Percentiles rank a stretch among this genome's conserved stretches.
These are phyloP conservation scores for Microplitis deprimator DNA, from an alignment of 2,888 invertebrate species.

Conservation along the genomic window DNA sequence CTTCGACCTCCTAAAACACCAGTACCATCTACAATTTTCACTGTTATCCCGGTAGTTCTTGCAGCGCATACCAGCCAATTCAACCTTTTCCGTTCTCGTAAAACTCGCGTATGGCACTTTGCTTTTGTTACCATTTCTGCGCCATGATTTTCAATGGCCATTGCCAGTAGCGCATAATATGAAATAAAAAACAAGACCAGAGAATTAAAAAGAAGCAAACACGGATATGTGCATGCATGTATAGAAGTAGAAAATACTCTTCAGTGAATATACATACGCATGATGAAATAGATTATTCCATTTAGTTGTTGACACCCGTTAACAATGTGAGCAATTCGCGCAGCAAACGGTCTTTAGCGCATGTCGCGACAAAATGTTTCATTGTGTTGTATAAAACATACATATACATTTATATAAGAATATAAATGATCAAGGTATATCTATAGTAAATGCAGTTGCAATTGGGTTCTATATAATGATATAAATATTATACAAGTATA, in stretches of 20 bases:
- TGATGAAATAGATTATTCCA: slow-evolving; percentile 16
- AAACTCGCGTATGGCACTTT: slow-evolving; percentile 35
- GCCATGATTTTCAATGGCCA: slow-evolving; percentile 52
- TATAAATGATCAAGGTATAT: background rate
- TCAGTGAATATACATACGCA: background rate
- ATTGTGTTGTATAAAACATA: background rate
- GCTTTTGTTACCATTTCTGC: slow-evolving; percentile 42
- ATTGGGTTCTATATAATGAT: background rate
- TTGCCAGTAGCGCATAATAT: background rate
- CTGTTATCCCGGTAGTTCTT: background rate
- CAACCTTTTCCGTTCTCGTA: slow-evolving; percentile 33
- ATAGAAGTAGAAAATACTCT: slow-evolving; percentile 11
- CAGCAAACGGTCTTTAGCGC: slow-evolving; percentile 4
- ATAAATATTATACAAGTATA: background rate
- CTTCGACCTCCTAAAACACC: background rate
- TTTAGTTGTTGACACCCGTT: slow-evolving; percentile 23
- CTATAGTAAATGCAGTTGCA: slow-evolving; percentile 2
- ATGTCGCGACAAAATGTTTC: slow-evolving; percentile 17
- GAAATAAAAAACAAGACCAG: background rate
- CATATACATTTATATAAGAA: background rate
- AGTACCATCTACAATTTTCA: slow-evolving; percentile 2
- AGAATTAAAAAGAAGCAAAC: background rate
- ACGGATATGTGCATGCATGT: background rate
- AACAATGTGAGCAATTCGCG: slow-evolving; percentile 12
- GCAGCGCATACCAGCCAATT: background rate